phyloP scores from a whole-genome alignment of 2,888 invertebrate genomes.

The Dryadula phaetusa region DNA sequence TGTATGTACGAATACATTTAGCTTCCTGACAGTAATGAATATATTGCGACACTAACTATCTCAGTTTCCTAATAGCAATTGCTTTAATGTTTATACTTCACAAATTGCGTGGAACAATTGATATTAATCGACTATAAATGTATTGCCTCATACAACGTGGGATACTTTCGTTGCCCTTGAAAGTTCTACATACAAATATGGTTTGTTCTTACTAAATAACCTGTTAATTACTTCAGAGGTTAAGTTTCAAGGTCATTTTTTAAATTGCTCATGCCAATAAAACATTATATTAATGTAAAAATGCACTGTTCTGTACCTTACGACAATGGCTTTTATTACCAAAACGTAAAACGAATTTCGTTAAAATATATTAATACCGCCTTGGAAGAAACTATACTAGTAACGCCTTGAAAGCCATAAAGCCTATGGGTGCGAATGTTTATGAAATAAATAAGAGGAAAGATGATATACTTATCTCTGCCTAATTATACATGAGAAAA shows the following conservation, averaged over 20 bases:
- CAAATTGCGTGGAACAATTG: slow-evolving; percentile 40
- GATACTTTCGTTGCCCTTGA: slow-evolving; percentile 45
- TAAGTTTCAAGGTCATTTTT: slow-evolving; percentile 11
- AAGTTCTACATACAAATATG: slow-evolving; percentile 3
- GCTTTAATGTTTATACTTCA: slow-evolving; percentile 35
- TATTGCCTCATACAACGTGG: slow-evolving; percentile 32
- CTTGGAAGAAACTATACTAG: too few relatives aligned
- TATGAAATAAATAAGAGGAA: too few relatives aligned
- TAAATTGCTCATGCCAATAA: background rate
- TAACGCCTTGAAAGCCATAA: too few relatives aligned
- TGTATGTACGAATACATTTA: background rate
- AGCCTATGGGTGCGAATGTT: too few relatives aligned
- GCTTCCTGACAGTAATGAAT: slow-evolving; percentile 16
- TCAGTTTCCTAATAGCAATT: slow-evolving; percentile 37
- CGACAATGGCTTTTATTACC: too few relatives aligned
- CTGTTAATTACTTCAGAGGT: slow-evolving; percentile 1
- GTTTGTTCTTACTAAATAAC: slow-evolving; percentile 4
- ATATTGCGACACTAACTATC: slow-evolving; percentile 18
- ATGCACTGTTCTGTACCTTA: too few relatives aligned
- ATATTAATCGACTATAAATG: slow-evolving; percentile 40
- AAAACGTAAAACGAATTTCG: too few relatives aligned
- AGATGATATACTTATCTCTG: too few relatives aligned
- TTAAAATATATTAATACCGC: too few relatives aligned
- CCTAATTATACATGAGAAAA: too few relatives aligned
- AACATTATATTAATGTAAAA: background rate